Conservation (phyloP, 1,140 invertebrate species). For the Holcopasites calliopsidis region DNA sequence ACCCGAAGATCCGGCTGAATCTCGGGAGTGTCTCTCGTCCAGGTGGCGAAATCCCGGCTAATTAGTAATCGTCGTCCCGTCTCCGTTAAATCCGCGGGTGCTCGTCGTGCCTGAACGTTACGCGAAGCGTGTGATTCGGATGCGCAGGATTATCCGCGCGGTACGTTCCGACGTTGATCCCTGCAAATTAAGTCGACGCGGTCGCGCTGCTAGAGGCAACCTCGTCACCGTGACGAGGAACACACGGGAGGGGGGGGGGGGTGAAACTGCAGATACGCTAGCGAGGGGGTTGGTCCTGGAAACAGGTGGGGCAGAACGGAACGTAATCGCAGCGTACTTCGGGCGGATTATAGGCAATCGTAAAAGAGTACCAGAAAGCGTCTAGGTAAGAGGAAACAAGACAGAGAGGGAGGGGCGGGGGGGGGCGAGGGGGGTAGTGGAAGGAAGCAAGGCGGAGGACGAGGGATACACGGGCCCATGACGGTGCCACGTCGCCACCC, state of each 20-base stretch:
- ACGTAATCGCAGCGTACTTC: conserved; percentile 49
- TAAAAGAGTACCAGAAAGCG: conserved; percentile 49
- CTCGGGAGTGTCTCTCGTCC: background rate
- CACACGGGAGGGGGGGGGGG: background rate
- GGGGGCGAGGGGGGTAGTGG: background rate
- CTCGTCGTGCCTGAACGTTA: conserved; percentile 4
- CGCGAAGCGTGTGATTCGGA: conserved; percentile 54
- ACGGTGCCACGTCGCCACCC: conserved; percentile 57
- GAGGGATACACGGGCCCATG: conserved; percentile 55
- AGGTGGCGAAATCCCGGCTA: conserved; percentile 40
- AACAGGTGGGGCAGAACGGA: conserved; percentile 38
- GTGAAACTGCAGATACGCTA: background rate
- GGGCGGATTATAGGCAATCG: conserved; percentile 61
- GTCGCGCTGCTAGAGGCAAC: background rate
- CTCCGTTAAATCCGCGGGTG: conserved; percentile 33
- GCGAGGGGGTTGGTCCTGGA: conserved; percentile 5
- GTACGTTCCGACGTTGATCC: conserved; percentile 59
- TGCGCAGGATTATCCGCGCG: conserved; percentile 50
- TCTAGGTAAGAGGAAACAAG: conserved; percentile 41
- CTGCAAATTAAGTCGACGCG: conserved; percentile 60
- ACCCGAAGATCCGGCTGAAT: background rate
- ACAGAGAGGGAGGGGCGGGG: background rate
- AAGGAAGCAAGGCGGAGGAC: background rate
- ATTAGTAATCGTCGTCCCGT: conserved; percentile 50
- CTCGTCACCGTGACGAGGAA: background rate